Evolutionary conservation across 2,888 invertebrate species (phyloP), one percentile per base, ranked within the genome.

Genomic region (Yponomeuta evonymella): DNA sequence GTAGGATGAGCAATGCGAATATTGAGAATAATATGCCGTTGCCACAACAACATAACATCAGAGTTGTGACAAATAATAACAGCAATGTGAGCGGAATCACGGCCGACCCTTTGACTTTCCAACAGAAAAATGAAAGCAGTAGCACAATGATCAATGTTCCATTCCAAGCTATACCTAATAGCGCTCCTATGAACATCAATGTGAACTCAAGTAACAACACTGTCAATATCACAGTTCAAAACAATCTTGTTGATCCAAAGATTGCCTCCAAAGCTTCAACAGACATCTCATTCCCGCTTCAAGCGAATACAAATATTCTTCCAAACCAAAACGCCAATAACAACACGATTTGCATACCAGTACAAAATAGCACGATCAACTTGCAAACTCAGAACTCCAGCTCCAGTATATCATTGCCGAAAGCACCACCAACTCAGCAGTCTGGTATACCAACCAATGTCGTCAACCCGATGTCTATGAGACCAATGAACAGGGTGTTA

Each of bases 401-500:
- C 76, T 87, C 93, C 58, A 94, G 94, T 77, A 94, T 94, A 74
- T 93, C 92, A 72, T 86, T 95, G 73, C 94, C 94, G 29, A 94
- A 94, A 77, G 94, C 94, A 70, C 92, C 93, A 48, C 90, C 93
- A 12, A 94, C 94, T 73, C 94, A 94, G 79, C 93, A 94, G 77
- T 89, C 89, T 73, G 93, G 93, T 58, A 94, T 95, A 76, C 95
- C 95, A 29, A 95, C 95, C 12, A 95, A 95, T 81, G 94, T 95
- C 70, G 95, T 95, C 0, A 95, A 94, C 79, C 95, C 95, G 1
- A 94, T 95, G 87, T 88, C 90, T 6, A 93, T 87, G 84, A 90
- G 96, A 72, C 96, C 96, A 65, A 96, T 96, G 93, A 96, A 96
- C 80, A 93, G 96, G 74, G 96, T 96, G 1, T 80, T 96, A 70